phyloP scores from a whole-genome alignment of 1,140 invertebrate genomes.

The Drosophila hydei region DNA sequence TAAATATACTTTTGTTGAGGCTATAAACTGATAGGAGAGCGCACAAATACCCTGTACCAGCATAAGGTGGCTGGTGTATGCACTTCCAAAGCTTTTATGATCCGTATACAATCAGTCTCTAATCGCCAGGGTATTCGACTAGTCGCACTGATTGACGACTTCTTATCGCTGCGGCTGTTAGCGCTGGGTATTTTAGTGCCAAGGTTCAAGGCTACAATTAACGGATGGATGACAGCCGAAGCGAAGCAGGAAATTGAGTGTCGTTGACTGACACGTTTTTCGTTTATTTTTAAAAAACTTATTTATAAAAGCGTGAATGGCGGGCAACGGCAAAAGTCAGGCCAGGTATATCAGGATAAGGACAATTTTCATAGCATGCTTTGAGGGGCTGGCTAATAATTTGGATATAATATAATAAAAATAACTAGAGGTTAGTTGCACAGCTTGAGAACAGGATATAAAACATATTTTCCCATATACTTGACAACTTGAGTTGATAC shows the following conservation, averaged over 20 bases:
- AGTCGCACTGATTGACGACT: neutral
- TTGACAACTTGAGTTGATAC: too few species aligned
- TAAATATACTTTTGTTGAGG: too few species aligned
- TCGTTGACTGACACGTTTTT: slow-evolving; percentile 21
- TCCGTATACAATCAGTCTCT: neutral
- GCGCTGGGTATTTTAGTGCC: slow-evolving; percentile 13
- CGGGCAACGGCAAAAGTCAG: neutral
- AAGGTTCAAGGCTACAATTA: slow-evolving; percentile 73
- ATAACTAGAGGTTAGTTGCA: too few species aligned
- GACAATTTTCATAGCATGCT: slow-evolving; percentile 44
- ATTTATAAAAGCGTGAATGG: neutral
- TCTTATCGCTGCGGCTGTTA: slow-evolving; percentile 1
- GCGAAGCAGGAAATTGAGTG: slow-evolving; percentile 34
- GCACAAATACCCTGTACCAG: too few species aligned
- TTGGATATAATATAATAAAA: too few species aligned
- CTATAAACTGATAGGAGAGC: too few species aligned
- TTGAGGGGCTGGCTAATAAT: neutral
- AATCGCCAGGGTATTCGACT: slow-evolving; percentile 7
- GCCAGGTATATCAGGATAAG: neutral
- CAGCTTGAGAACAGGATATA: too few species aligned
- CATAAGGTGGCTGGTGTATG: too few species aligned
- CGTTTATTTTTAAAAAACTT: slow-evolving; percentile 28
- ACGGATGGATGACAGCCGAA: slow-evolving; percentile 15
- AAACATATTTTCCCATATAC: too few species aligned
- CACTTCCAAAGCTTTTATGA: too few species aligned